Conservation (phyloP, 2,113 vertebrate genomes). For the Actenoides lindsayi region DNA sequence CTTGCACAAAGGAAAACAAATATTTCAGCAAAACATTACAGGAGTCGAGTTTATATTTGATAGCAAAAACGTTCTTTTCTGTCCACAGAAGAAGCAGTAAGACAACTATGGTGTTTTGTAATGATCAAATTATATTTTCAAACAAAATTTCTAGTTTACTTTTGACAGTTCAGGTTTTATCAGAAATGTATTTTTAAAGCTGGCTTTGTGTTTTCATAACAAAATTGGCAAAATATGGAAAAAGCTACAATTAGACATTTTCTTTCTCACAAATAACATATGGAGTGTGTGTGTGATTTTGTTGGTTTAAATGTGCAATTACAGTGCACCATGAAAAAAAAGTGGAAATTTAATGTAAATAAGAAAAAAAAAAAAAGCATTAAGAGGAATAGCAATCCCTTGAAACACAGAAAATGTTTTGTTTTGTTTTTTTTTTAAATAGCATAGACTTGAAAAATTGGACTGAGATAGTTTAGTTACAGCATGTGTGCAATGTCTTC, state of each 20-base stretch:
- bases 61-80: not conserved
- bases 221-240: not conserved
- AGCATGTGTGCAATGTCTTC: too few relatives aligned
- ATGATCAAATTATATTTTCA: not conserved
- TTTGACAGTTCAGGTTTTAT: not conserved
- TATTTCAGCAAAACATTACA: not conserved
- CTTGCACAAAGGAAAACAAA: not conserved
- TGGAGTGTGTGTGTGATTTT: not conserved
- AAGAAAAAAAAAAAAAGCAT: not conserved
- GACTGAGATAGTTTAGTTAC: not conserved
- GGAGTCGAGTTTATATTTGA: not conserved
- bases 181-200: not conserved
- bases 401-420: not conserved
- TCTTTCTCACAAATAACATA: not conserved
- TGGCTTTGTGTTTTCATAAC: not conserved
- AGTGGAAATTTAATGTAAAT: not conserved
- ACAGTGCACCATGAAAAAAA: not conserved
- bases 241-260: not conserved
- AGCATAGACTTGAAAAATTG: not conserved
- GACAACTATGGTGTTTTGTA: not conserved
- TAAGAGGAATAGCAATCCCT: not conserved
- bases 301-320: not conserved
- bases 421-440: not conserved
- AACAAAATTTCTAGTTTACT: not conserved
- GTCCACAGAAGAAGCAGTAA: not conserved